Evolutionary conservation across 2,797 vertebrate species (phyloP), one percentile per base, ranked within the genome.

Genomic region (Periophthalmus magnuspinnatus): DNA sequence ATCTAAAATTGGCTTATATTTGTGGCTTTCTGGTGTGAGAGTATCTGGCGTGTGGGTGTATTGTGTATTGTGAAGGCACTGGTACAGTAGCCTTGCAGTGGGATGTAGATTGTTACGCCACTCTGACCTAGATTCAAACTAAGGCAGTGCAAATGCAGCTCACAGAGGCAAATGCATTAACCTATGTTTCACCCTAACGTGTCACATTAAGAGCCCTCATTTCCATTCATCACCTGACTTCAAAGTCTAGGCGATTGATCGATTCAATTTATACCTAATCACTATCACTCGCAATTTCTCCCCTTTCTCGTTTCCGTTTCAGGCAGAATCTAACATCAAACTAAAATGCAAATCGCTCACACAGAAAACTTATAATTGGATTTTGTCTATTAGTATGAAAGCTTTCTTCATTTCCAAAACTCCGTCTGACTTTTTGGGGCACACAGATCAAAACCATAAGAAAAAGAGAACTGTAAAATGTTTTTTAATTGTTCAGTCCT

Each of bases 341-440:
- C 82, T 54, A 32, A 91, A 90, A 89, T 82, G 84, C 83, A 85
- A 78, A 91, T 90, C 82, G 70, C 81, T 86, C 92, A 47, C 89
- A 84, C 85, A 83, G 78, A 84, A 64, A 90, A 91, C 85, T 88
- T 91, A 90, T 92, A 93, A 94, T 92, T 93, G 90, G 90, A 92
- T 93, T 91, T 85, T 81, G 73, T 60, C 78, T 72, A 74, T 86
- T 88, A 89, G 85, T 88, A 86, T 85, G 85, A 90, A 90, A 79
- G 72, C 78, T 71, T 86, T 84, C 80, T 81, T 89, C 82, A 86
- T 86, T 78, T 81, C 67, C 69, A 79, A 81, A 79, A 78, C 83
- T 88, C 77, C 70, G 85, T 87, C 79, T 82, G 80, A 70, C 63
- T 77, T 82, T 82, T 74, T 68, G 28, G 22, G 52, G 79, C 55